phyloP scores from a whole-genome alignment of 1,140 invertebrate genomes.

The Panagrolaimus sp. region DNA sequence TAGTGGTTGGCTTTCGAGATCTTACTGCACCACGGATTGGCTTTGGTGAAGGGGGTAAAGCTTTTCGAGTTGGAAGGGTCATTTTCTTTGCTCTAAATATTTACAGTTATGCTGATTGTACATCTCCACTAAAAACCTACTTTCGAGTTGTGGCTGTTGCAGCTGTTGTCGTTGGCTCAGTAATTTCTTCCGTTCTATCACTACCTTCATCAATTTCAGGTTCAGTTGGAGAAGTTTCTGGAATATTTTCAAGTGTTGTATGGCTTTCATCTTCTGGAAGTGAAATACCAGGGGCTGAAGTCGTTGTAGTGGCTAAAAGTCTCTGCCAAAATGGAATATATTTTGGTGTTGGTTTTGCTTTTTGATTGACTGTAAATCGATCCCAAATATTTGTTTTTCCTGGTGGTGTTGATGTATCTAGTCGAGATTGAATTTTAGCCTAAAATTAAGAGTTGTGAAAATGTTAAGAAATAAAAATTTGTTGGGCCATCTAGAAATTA shows the following conservation, averaged over 20 bases:
- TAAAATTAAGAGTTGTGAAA: neutral
- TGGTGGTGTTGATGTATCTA: neutral
- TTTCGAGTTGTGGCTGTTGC: conserved; percentile 7
- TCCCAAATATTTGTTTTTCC: conserved; percentile 13
- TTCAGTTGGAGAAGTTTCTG: neutral
- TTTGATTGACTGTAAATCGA: conserved; percentile 2
- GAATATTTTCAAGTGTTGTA: neutral
- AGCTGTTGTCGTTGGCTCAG: conserved; percentile 12
- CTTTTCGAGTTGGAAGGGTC: conserved; percentile 9
- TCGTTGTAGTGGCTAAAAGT: conserved; percentile 37
- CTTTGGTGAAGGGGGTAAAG: conserved; percentile 7
- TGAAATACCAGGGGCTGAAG: conserved; percentile 9
- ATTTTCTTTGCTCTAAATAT: conserved; percentile 17
- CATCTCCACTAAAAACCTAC: too few relatives aligned
- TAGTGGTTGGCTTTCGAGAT: conserved; percentile 19
- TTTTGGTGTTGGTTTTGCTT: conserved; percentile 40
- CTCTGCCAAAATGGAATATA: conserved; percentile 55
- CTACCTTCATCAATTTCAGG: neutral
- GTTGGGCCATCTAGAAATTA: too few relatives aligned
- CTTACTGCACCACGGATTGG: conserved; percentile 17
- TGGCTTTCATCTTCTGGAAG: neutral
- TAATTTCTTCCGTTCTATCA: neutral
- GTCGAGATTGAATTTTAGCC: too few relatives aligned
- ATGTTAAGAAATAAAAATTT: too few relatives aligned
- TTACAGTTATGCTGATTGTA: neutral